These are phyloP conservation scores for Brachionus sp. DNA, from an alignment of 1,140 invertebrate species.

Conservation along the genomic window DNA sequence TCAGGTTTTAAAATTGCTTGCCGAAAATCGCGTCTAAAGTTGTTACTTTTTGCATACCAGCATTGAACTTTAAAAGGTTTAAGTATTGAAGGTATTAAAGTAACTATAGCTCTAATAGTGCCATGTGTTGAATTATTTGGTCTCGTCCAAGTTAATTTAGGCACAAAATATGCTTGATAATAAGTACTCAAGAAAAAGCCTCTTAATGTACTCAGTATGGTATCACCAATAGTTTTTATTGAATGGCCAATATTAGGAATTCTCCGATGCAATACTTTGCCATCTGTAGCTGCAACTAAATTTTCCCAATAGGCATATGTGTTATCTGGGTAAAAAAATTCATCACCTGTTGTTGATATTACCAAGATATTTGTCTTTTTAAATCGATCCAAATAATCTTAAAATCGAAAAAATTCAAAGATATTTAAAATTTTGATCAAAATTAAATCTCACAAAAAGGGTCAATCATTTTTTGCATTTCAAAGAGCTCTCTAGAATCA, in stretches of 20 bases:
- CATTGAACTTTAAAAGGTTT: conserved; percentile 7
- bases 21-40: conserved; percentile 10
- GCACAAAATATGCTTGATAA: conserved; percentile 9
- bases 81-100: background rate
- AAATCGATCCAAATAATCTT: conserved; percentile 48
- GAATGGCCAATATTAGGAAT: conserved; percentile 53
- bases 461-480: conserved; percentile 40
- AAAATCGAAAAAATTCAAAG: background rate
- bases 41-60: background rate
- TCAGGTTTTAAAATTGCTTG: background rate
- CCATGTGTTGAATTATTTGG: conserved; percentile 39
- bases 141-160: conserved; percentile 35
- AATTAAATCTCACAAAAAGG: background rate
- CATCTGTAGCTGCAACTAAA: conserved; percentile 49
- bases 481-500: background rate
- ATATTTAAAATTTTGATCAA: too few relatives aligned
- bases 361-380: conserved; percentile 51
- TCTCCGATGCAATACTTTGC: background rate
- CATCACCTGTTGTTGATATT: conserved; percentile 52
- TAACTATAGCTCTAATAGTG: background rate
- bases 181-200: conserved; percentile 50
- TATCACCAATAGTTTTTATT: conserved; percentile 50
- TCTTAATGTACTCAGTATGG: conserved; percentile 49
- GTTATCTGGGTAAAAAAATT: conserved; percentile 56
- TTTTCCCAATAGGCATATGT: conserved; percentile 52